Evolutionary conservation across 2,113 vertebrate genomes (phyloP), one percentile per base, ranked within the genome.

Genomic region (Tyto alba): DNA sequence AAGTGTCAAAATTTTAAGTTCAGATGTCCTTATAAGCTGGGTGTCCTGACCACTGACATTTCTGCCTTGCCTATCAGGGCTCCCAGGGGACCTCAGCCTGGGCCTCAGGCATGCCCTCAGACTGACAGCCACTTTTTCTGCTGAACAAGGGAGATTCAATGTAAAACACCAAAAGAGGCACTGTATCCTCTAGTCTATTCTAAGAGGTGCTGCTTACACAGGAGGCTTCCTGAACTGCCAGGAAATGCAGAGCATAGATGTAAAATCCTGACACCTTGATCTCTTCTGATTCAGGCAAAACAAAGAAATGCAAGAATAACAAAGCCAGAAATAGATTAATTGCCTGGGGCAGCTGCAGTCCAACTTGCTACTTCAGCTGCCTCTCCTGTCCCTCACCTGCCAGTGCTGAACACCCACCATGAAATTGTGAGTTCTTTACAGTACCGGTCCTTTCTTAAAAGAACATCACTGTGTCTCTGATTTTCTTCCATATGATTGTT

Each of bases 71-170:
- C 88, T 23, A 47, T 59, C 55, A 71, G 26, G 14, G 14, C 10
- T 80, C 38, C 29, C n/a, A 62, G 17, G 16, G 38, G 25, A 77
- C 55, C 69, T 79, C 52, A 52, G 62, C 43, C 52, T 59, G 57
- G 67, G 9, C 62, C 75, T 88, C 0, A 0, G 63, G 71, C 66
- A 32, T 76, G n/a, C 40, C 50, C 13, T 67, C 1, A 0, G 48
- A 79, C 34, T 25, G 55, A 68, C 47, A 30, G 62, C 17, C 53
- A 85, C 34, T 55, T 16, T n/a, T 53, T 40, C 66, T 88, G 41
- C 45, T 90, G 32, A 69, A 40, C 45, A 38, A 88, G 26, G 48
- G 57, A 63, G 22, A 72, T 48, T 68, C 36, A 56, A 1, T 22
- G 21, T 56, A 45, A 92, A 73, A 74, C 25, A 27, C 34, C 48